Percentiles rank a stretch among this genome's conserved stretches.
phyloP scores from a whole-genome alignment of 2,888 invertebrate genomes.

The Ernsta delagoae region DNA sequence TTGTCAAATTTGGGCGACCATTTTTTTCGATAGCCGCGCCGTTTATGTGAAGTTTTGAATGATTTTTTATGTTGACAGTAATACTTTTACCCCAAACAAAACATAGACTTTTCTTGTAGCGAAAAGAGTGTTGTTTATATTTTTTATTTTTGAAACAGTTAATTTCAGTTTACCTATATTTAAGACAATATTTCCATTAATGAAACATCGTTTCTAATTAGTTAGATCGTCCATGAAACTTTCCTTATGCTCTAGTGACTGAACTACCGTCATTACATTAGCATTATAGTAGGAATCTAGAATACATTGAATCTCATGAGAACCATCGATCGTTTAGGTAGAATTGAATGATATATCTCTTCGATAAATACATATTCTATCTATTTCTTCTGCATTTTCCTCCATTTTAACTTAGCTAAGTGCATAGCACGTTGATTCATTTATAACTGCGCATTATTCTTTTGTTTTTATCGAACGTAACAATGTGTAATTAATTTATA shows the following conservation, averaged over 20 bases:
- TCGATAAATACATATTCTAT: too few species aligned
- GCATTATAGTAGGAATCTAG: background rate
- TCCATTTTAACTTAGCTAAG: conserved; percentile 16
- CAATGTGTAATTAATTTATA: conserved; percentile 5
- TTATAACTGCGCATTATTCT: background rate
- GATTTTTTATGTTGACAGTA: background rate
- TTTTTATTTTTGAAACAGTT: too few species aligned
- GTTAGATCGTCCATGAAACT: background rate
- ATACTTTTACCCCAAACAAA: background rate
- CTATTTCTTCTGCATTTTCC: too few species aligned
- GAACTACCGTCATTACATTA: background rate
- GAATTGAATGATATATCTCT: conserved; percentile 13
- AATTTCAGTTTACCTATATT: too few species aligned
- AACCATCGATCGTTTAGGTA: conserved; percentile 29
- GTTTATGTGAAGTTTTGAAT: background rate
- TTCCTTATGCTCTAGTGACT: background rate
- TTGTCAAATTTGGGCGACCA: conserved; percentile 8
- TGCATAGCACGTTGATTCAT: background rate
- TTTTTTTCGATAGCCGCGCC: conserved; percentile 9
- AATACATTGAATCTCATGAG: conserved; percentile 9
- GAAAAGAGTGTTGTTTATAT: too few species aligned
- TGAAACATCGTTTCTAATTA: too few species aligned
- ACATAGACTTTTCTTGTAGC: background rate
- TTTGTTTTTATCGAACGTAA: background rate
- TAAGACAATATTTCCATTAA: too few species aligned